phyloP scores from a whole-genome alignment of 2,113 vertebrate genomes.

The Eleginops maclovinus region DNA sequence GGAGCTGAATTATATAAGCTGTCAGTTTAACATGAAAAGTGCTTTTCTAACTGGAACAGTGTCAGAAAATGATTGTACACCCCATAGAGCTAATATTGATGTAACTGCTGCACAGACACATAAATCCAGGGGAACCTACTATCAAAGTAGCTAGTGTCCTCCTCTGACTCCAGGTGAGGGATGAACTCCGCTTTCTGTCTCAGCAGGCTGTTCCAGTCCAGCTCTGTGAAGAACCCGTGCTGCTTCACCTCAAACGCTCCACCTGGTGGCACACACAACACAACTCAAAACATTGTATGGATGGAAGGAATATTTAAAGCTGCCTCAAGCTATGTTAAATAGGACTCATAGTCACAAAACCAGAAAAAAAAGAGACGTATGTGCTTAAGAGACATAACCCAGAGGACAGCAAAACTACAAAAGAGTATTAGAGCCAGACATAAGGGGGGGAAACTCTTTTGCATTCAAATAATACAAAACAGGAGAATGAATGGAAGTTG shows the following conservation, averaged over 20 bases:
- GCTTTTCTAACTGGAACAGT: slow-evolving; percentile 15
- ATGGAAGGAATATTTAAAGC: neutral
- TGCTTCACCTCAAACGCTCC: slow-evolving; percentile 93
- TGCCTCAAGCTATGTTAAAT: neutral
- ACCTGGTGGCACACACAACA: slow-evolving; percentile 75
- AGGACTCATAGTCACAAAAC: too few species aligned
- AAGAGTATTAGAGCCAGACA: too few species aligned
- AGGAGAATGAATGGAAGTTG: too few species aligned
- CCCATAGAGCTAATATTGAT: slow-evolving; percentile 30
- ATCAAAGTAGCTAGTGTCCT: slow-evolving; percentile 97
- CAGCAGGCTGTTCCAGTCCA: slow-evolving; percentile 94
- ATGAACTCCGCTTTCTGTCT: slow-evolving; percentile 95
- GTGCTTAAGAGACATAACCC: too few species aligned
- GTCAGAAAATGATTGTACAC: slow-evolving; percentile 15
- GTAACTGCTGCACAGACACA: slow-evolving; percentile 8
- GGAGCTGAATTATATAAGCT: slow-evolving; percentile 29
- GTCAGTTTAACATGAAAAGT: slow-evolving; percentile 29
- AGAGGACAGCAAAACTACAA: neutral
- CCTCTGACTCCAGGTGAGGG: slow-evolving; percentile 93
- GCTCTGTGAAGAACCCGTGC: slow-evolving; percentile 89
- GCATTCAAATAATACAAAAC: too few species aligned
- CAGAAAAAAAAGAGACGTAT: too few species aligned
- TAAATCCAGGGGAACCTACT: slow-evolving; percentile 79
- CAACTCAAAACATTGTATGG: neutral
- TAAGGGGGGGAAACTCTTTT: too few species aligned